phyloP scores from a whole-genome alignment of 2,797 vertebrate genomes.

The Thaleichthys pacificus region DNA sequence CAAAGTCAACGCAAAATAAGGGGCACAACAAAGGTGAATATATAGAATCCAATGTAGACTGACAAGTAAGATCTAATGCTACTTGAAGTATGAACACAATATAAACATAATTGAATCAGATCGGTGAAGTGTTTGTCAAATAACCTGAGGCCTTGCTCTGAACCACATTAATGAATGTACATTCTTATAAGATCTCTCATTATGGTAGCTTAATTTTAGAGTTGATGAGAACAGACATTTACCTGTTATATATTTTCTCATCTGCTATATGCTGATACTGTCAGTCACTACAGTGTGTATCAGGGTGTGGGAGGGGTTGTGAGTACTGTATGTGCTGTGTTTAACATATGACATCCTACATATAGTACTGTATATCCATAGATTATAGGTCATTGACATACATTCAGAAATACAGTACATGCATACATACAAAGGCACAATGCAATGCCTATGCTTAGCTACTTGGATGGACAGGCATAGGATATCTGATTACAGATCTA shows the following conservation, averaged over 20 bases:
- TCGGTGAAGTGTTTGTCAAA: neutral
- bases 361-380: no score
- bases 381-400: no score
- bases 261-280: neutral
- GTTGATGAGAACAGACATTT: slow-evolving; percentile 20
- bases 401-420: no score
- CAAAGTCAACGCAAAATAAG: no score
- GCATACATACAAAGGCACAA: neutral
- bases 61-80: no score
- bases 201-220: slow-evolving; percentile 2
- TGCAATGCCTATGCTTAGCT: neutral
- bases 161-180: slow-evolving; percentile 37
- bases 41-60: no score
- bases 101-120: neutral
- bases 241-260: slow-evolving; percentile 16
- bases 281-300: neutral
- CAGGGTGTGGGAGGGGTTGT: neutral
- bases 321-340: neutral
- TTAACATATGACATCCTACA: neutral
- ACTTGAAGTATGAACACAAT: neutral
- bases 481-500: slow-evolving; percentile 8
- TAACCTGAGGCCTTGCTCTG: slow-evolving; percentile 39
- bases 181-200: slow-evolving; percentile 24
- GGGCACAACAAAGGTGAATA: no score
- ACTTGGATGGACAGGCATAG: neutral